A percentile compares a stretch with the other conserved stretches of the same genome.
Conservation (phyloP, 2,113 vertebrate species). For the Mastomys natalensis region DNA sequence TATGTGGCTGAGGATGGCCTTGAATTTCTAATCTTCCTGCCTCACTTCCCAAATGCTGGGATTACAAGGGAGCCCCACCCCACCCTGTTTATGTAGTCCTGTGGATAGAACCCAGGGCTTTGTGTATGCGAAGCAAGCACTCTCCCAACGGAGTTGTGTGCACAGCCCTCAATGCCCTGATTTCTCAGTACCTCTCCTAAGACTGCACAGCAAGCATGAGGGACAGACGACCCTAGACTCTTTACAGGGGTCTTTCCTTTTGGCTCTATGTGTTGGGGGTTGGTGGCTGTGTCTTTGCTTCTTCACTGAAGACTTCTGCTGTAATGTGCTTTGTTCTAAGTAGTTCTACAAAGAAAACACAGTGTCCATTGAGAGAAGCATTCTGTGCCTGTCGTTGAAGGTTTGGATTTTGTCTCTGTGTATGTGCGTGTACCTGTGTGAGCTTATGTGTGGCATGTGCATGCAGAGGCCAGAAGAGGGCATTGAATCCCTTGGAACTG, state of each 20-base stretch:
- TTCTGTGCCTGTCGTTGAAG: background rate
- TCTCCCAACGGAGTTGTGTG: background rate
- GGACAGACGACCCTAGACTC: background rate
- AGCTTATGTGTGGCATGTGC: background rate
- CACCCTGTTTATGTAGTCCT: background rate
- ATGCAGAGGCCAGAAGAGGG: background rate
- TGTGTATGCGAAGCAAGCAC: too few species aligned
- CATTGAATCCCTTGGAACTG: background rate
- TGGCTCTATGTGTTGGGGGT: too few species aligned
- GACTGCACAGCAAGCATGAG: background rate
- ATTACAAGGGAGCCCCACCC: background rate
- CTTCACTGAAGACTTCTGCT: background rate
- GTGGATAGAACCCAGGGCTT: background rate
- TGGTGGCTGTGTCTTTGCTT: background rate
- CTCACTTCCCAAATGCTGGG: background rate
- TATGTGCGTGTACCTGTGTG: background rate
- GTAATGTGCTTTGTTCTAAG: background rate
- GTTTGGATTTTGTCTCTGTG: background rate
- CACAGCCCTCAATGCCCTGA: background rate
- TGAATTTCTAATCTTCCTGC: background rate
- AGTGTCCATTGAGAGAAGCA: background rate
- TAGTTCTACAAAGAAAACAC: background rate
- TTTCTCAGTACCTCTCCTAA: background rate
- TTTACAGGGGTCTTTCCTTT: fast-evolving
- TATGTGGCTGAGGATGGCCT: background rate